A percentile compares a stretch with the other conserved stretches of the same genome.
These are phyloP conservation scores for Dunckerocampus dactyliophorus DNA, from an alignment of 2,113 vertebrate genomes.

Conservation along the genomic window DNA sequence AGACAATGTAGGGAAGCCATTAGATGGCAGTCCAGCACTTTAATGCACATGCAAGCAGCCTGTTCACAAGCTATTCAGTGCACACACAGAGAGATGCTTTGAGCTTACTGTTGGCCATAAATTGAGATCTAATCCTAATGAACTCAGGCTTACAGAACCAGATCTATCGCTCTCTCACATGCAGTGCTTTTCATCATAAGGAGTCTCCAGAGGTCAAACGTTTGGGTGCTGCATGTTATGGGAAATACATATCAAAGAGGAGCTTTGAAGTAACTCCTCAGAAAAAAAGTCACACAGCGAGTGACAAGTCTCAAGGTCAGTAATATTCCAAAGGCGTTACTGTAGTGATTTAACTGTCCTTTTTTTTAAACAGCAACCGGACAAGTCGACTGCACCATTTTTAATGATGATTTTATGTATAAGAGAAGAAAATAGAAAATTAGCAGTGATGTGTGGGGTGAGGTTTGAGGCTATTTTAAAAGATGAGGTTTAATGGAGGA, in stretches of 20 bases:
- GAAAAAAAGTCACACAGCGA: slow-evolving; percentile 12
- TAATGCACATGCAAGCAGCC: slow-evolving; percentile 8
- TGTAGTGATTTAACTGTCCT: slow-evolving; percentile 14
- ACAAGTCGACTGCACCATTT: no score
- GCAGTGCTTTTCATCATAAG: slow-evolving; percentile 27
- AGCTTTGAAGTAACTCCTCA: slow-evolving; percentile 49
- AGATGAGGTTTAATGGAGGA: no score
- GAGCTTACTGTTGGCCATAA: slow-evolving; percentile 19
- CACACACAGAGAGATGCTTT: slow-evolving; percentile 22
- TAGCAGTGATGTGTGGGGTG: no score
- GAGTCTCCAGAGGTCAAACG: slow-evolving; percentile 39
- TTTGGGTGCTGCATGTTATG: slow-evolving; percentile 40
- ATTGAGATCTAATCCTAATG: slow-evolving; percentile 58
- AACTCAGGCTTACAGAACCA: slow-evolving; percentile 40
- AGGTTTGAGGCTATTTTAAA: no score
- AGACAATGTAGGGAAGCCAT: slow-evolving; percentile 35
- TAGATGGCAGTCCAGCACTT: slow-evolving; percentile 61
- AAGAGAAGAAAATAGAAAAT: no score
- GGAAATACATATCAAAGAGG: slow-evolving; percentile 61
- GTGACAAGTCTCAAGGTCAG: slow-evolving; percentile 51
- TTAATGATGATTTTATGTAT: no score
- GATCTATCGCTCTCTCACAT: slow-evolving; percentile 21
- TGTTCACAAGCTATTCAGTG: slow-evolving; percentile 20
- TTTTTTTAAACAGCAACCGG: not conserved
- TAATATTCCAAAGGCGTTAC: slow-evolving; percentile 13